phyloP scores from a whole-genome alignment of 2,113 vertebrate genomes.

The Nibea coibor region DNA sequence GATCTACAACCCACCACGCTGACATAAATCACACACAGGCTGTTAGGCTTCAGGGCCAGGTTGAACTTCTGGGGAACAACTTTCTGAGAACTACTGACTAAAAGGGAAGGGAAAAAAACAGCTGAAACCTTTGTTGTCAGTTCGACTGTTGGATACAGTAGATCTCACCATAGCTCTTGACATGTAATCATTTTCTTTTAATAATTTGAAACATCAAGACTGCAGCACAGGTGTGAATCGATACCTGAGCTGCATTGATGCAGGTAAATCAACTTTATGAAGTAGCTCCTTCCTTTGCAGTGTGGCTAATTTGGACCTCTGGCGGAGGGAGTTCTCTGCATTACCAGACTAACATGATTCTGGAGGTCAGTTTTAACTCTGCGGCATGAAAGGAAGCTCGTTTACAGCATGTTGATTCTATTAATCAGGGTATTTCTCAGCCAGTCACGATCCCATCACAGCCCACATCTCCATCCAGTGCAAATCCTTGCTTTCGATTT shows the following conservation, averaged over 20 bases:
- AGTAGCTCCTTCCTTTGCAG: background rate
- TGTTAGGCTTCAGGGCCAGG: slow-evolving; percentile 40
- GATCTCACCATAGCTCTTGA: background rate
- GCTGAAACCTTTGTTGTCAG: background rate
- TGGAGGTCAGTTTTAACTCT: slow-evolving; percentile 59
- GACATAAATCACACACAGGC: slow-evolving; percentile 65
- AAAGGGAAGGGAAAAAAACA: slow-evolving; percentile 1
- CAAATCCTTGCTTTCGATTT: slow-evolving; percentile 69
- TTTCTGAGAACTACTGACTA: slow-evolving; percentile 12
- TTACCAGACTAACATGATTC: slow-evolving; percentile 29
- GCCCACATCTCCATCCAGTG: slow-evolving; percentile 53
- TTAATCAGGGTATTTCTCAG: slow-evolving; percentile 72
- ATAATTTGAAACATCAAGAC: background rate
- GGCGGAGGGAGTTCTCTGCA: slow-evolving; percentile 6
- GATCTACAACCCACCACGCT: slow-evolving; percentile 51
- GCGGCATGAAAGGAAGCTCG: slow-evolving; percentile 53
- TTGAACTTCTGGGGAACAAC: slow-evolving; percentile 45
- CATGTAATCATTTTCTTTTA: slow-evolving; percentile 23
- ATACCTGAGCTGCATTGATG: background rate
- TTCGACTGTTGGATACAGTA: background rate
- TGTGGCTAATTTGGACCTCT: slow-evolving; percentile 1
- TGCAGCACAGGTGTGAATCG: background rate
- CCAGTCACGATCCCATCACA: slow-evolving; percentile 56
- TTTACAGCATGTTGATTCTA: slow-evolving; percentile 58
- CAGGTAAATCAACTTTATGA: slow-evolving; percentile 1